Conservation (phyloP, 2,888 invertebrate species). For the Syritta pipiens region DNA sequence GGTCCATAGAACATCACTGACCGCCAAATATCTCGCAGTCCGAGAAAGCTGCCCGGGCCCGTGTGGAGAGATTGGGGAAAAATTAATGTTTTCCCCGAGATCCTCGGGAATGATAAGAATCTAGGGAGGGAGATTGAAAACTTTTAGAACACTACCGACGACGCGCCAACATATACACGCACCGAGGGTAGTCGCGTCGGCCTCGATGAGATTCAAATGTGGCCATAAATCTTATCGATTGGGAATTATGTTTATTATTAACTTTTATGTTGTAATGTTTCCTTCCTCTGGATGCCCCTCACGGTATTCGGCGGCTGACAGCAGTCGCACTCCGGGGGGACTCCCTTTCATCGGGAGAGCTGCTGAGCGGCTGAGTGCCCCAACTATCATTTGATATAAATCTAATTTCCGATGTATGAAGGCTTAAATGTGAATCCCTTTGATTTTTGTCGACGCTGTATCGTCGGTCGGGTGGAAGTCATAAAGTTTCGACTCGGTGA, state of each 20-base stretch:
- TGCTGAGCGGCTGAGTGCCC: constrained; percentile 10
- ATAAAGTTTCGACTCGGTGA: constrained; percentile 19
- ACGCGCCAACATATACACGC: constrained; percentile 49
- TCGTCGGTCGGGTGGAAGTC: constrained; percentile 39
- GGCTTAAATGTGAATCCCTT: constrained; percentile 9
- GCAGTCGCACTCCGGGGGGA: constrained; percentile 27
- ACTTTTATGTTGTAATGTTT: constrained; percentile 69
- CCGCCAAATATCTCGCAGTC: constrained; percentile 57
- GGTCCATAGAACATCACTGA: constrained; percentile 41
- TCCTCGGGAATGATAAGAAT: constrained; percentile 68
- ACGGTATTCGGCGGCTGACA: constrained; percentile 15
- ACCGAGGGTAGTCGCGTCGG: constrained; percentile 54
- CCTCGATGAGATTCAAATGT: constrained; percentile 63
- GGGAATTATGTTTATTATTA: constrained; percentile 69
- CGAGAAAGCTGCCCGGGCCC: constrained; percentile 48
- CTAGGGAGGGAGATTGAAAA: constrained; percentile 65
- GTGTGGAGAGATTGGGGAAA: constrained; percentile 56
- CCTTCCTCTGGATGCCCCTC: constrained; percentile 32
- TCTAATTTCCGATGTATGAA: constrained; percentile 51
- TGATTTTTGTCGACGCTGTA: constrained; percentile 17
- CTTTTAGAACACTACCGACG: constrained; percentile 66
- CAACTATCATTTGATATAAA: constrained; percentile 48
- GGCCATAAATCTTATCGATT: constrained; percentile 67
- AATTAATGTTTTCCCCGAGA: constrained; percentile 66
- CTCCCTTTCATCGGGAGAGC: constrained; percentile 4